A percentile compares a stretch with the other conserved stretches of the same genome.
Conservation (phyloP, 2,888 invertebrate species). For the Ennomos erosarius region DNA sequence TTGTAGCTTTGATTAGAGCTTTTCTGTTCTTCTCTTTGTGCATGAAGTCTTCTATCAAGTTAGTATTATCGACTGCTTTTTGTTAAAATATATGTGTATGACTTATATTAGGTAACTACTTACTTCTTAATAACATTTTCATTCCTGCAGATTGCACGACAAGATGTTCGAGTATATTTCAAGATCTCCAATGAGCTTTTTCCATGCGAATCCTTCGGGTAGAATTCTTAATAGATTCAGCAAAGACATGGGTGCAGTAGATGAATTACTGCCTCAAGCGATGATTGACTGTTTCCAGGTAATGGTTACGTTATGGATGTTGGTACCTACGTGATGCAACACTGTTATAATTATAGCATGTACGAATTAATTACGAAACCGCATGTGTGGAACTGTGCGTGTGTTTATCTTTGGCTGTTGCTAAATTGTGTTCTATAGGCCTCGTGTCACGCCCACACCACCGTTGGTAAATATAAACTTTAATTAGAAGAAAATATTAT, state of each 20-base stretch:
- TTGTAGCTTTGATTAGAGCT: conserved; percentile 87
- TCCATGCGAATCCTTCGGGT: conserved; percentile 93
- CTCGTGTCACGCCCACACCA: neutral
- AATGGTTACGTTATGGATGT: conserved; percentile 17
- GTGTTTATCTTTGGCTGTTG: conserved; percentile 8
- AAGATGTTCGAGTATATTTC: conserved; percentile 87
- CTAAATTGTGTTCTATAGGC: conserved; percentile 10
- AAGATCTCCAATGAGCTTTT: conserved; percentile 87
- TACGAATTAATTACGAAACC: conserved; percentile 10
- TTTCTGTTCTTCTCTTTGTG: conserved; percentile 87
- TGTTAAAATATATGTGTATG: neutral
- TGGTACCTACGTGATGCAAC: conserved; percentile 9
- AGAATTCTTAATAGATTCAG: conserved; percentile 92
- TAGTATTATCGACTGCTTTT: conserved; percentile 35
- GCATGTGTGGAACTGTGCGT: conserved; percentile 15
- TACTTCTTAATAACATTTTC: neutral
- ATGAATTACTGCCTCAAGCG: conserved; percentile 90
- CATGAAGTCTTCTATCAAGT: conserved; percentile 87
- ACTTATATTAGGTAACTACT: neutral
- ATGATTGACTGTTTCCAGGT: conserved; percentile 89
- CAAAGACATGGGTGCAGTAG: conserved; percentile 93
- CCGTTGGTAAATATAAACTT: too few species aligned
- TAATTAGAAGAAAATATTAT: neutral
- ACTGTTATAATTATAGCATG: too few species aligned
- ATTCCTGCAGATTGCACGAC: conserved; percentile 84